Evolutionary conservation across 2,888 invertebrate genomes (phyloP).

Genomic region (Hylaea fasciaria): DNA sequence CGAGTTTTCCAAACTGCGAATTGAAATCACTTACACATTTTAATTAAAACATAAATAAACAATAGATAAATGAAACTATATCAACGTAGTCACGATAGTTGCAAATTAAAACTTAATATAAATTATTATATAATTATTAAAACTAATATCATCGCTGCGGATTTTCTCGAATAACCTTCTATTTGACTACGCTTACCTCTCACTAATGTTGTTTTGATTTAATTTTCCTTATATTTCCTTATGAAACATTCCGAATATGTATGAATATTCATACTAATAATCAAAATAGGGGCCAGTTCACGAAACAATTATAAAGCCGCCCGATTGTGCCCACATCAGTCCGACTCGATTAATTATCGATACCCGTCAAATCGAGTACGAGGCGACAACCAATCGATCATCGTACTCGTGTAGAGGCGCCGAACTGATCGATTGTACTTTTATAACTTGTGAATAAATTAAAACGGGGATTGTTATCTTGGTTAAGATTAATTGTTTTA

Average conservation of each 20-base stretch:
- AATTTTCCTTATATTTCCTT: too few relatives aligned
- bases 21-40: too few relatives aligned
- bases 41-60: too few relatives aligned
- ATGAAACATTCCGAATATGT: neutral
- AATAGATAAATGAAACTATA: too few relatives aligned
- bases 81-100: too few relatives aligned
- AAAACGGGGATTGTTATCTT: conserved; percentile 66
- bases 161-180: too few relatives aligned
- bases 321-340: conserved; percentile 48
- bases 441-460: conserved; percentile 73
- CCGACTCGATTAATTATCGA: conserved; percentile 73
- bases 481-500: conserved; percentile 50
- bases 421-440: conserved; percentile 74
- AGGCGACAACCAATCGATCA: conserved; percentile 76
- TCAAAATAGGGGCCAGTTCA: conserved; percentile 37
- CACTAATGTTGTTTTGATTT: too few relatives aligned
- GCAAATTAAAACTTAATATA: too few relatives aligned
- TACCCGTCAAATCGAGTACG: conserved; percentile 60
- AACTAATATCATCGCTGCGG: too few relatives aligned
- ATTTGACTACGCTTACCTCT: too few relatives aligned
- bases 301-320: conserved; percentile 52
- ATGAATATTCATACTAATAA: conserved; percentile 28
- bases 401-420: conserved; percentile 65
- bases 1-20: too few relatives aligned
- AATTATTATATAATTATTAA: too few relatives aligned